Base-by-base conservation (phyloP, 2,113 vertebrate species). In the Phrynosoma blainvillii region DNA sequence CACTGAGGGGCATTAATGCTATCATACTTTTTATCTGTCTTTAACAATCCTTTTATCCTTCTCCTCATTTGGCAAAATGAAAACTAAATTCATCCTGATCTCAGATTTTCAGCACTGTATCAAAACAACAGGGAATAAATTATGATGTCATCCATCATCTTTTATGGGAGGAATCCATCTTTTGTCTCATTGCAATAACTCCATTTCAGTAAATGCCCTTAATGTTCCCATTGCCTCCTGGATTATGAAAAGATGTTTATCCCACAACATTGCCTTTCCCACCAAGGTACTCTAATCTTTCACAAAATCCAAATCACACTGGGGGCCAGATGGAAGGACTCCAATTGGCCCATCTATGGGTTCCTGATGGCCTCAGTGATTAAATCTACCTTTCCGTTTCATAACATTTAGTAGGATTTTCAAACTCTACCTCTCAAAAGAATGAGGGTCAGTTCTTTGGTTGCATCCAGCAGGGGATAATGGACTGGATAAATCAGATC, bases 401-500 rank as follows among this genome's bases (percentile, higher is more conserved):
- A 87, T 62, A 68, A 54, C 36, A 89, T 84, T 94, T 89, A 88
- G 86, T 16, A 86, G 77, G 75, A 88, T 91, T 96, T 94, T 93
- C 89, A 91, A 90, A 87, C 83, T 84, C 79, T 73, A 42, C n/a
- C 82, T 85, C 82, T 89, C 84, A 73, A 86, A 88, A 90, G 78
- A 65, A 86, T 86, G 81, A 56, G 23, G 47, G 79, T 71, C 73
- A 90, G 86, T 89, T 16, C 4, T 54, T 84, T 87, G 88, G 94
- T 87, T 87, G 56, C 82, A 83, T 36, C 88, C 23, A 56, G 4
- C 47, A 62, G 84, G 77, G 78, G 73, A 90, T 93, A 91, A 90
- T 91, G 91, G 92, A 88, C 80, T 88, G 87, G 85, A 75, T 75
- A 86, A 93, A 91, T 78, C 89, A 93, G 87, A 94, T 94, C 94